These are phyloP conservation scores for Tetheella fluctuosa DNA, from an alignment of 2,888 invertebrate genomes.

Conservation along the genomic window DNA sequence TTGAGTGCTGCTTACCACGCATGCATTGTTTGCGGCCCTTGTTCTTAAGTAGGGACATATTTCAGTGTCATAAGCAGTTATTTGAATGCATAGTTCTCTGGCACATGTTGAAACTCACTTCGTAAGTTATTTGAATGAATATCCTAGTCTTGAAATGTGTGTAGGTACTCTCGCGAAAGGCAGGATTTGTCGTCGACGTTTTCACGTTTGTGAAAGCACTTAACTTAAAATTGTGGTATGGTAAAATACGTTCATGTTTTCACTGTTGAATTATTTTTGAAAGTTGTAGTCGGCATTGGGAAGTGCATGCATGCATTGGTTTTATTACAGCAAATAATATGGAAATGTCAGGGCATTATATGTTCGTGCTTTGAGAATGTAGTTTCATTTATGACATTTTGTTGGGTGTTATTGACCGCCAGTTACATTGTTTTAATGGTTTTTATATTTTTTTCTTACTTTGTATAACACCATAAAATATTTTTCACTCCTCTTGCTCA, in stretches of 20 bases:
- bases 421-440: neutral
- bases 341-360: neutral
- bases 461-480: neutral
- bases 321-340: neutral
- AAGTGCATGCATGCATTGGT: constrained; percentile 6
- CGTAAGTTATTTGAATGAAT: constrained; percentile 24
- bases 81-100: constrained; percentile 26
- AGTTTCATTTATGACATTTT: neutral
- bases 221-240: constrained; percentile 32
- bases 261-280: constrained; percentile 5
- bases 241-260: constrained; percentile 22
- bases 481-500: too few relatives aligned
- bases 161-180: constrained; percentile 23
- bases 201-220: constrained; percentile 33
- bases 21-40: neutral
- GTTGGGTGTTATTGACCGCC: too few relatives aligned
- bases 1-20: neutral
- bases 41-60: constrained; percentile 22
- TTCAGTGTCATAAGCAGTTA: constrained; percentile 26
- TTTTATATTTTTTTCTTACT: neutral
- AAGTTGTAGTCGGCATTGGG: neutral
- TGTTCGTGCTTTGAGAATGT: neutral
- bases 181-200: constrained; percentile 29
- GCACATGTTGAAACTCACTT: constrained; percentile 14
- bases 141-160: constrained; percentile 16